These are phyloP conservation scores for Coluber constrictor DNA, from an alignment of 2,797 vertebrate species.

Conservation along the genomic window DNA sequence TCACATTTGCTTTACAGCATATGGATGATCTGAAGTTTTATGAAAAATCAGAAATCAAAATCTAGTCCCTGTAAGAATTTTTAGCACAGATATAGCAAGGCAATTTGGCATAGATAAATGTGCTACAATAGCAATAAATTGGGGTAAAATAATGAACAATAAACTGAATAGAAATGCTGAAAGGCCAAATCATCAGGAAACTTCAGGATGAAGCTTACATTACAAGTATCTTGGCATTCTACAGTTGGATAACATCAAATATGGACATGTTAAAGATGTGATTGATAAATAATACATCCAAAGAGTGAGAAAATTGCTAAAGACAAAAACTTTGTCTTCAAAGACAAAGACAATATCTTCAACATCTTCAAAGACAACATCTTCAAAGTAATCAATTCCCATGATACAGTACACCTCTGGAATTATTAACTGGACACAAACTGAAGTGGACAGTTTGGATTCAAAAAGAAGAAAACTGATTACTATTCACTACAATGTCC, in stretches of 20 bases:
- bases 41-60: not conserved
- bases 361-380: not conserved
- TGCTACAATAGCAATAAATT: not conserved
- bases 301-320: not conserved
- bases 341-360: not conserved
- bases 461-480: not conserved
- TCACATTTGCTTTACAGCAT: not conserved
- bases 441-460: not conserved
- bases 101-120: not conserved
- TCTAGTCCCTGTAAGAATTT: not conserved
- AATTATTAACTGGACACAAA: not conserved
- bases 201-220: not conserved
- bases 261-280: not conserved
- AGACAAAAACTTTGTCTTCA: not conserved
- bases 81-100: not conserved
- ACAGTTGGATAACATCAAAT: not conserved
- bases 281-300: not conserved
- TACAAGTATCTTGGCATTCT: not conserved
- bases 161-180: not conserved
- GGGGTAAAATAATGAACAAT: not conserved
- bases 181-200: not conserved
- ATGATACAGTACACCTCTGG: not conserved
- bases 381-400: not conserved
- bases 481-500: not conserved
- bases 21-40: not conserved